A percentile compares a stretch with the other conserved stretches of the same genome.
phyloP scores from a whole-genome alignment of 2,888 invertebrate species.

The Rhabditoides inermis region DNA sequence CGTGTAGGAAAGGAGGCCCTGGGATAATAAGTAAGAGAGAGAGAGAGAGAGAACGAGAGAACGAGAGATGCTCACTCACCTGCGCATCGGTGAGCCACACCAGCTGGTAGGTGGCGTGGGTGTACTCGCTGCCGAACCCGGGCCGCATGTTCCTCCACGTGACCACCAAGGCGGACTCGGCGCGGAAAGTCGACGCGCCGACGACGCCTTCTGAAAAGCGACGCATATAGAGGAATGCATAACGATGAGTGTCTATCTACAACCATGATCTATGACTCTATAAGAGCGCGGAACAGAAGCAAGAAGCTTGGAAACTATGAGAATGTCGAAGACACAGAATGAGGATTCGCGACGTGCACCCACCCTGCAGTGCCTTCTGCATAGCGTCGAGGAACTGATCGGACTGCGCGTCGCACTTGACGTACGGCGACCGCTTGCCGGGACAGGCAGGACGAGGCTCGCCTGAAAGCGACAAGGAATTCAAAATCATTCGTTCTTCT shows the following conservation, averaged over 20 bases:
- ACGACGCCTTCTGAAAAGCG: conserved; percentile 64
- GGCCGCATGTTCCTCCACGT: conserved; percentile 86
- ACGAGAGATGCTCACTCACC: no score
- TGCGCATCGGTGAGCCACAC: conserved; percentile 70
- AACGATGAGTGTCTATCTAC: not conserved
- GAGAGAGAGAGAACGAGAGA: no score
- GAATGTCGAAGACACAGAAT: no score
- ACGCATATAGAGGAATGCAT: not conserved
- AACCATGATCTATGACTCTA: not conserved
- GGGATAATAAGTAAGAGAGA: no score
- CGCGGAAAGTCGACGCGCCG: conserved; percentile 77
- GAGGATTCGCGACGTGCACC: not conserved
- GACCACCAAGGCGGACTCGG: conserved; percentile 76
- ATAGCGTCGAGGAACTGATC: conserved; percentile 16
- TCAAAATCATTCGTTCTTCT: no score
- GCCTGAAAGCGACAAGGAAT: no score
- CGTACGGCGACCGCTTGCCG: conserved; percentile 11
- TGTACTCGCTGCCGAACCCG: conserved; percentile 57
- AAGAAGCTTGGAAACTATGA: no score
- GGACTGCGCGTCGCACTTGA: conserved; percentile 11
- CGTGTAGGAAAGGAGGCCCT: conserved; percentile 82
- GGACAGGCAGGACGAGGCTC: conserved; percentile 6
- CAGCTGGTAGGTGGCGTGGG: conserved; percentile 52
- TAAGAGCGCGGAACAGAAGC: not conserved
- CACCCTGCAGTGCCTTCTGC: conserved; percentile 16